Conservation (phyloP, 2,888 invertebrate species). For the Poecilus cupreus region DNA sequence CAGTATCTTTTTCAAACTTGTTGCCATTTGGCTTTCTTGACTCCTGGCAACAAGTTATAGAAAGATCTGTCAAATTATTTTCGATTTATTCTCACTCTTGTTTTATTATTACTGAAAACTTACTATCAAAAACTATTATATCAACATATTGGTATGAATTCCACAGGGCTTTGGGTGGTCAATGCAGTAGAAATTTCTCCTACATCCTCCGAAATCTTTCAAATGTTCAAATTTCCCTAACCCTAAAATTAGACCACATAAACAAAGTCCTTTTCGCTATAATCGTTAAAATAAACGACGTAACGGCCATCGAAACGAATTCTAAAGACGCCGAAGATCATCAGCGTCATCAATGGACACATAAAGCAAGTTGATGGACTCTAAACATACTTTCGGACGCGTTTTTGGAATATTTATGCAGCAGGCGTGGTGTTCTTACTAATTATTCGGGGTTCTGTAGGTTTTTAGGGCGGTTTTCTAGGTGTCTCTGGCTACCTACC, state of each 20-base stretch:
- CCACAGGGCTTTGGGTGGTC: too few relatives aligned
- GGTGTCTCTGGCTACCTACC: background rate
- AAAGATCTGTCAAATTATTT: too few relatives aligned
- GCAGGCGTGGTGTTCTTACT: conserved; percentile 49
- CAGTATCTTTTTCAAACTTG: too few relatives aligned
- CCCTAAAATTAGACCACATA: conserved; percentile 63
- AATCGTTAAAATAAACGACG: conserved; percentile 63
- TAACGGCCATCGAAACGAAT: background rate
- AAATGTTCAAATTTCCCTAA: background rate
- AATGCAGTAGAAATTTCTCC: too few relatives aligned
- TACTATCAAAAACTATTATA: too few relatives aligned
- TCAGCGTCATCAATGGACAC: conserved; percentile 21
- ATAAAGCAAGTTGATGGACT: conserved; percentile 53
- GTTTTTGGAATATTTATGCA: conserved; percentile 12
- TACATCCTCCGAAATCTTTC: too few relatives aligned
- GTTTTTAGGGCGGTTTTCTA: background rate
- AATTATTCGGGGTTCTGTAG: conserved; percentile 38
- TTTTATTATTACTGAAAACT: too few relatives aligned
- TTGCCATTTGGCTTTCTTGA: too few relatives aligned
- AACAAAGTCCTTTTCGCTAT: conserved; percentile 61
- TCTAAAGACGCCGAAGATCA: conserved; percentile 16
- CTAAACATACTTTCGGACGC: conserved; percentile 32
- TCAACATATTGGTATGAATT: too few relatives aligned
- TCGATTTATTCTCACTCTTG: too few relatives aligned
- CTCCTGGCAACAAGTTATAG: too few relatives aligned